Evolutionary conservation across 2,888 invertebrate genomes (phyloP).

Genomic region (Tetragonisca angustula): DNA sequence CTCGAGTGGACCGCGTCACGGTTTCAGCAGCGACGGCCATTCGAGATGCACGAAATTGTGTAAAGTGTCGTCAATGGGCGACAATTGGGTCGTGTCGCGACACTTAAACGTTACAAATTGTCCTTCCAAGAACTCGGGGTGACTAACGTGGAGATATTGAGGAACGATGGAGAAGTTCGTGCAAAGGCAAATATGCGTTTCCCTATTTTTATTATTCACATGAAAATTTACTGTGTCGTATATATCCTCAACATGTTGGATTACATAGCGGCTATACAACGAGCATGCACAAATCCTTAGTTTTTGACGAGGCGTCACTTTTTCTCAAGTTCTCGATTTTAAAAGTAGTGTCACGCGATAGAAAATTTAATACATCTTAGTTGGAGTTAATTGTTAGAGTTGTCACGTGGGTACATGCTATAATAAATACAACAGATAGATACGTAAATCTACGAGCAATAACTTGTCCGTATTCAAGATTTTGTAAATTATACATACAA

Average conservation of each 20-base stretch:
- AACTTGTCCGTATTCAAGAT: not conserved
- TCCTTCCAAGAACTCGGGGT: slow-evolving; percentile 49
- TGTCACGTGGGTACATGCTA: too few species aligned
- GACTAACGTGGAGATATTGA: not conserved
- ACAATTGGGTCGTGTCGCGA: slow-evolving; percentile 62
- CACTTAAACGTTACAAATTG: slow-evolving; percentile 58
- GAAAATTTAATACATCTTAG: too few species aligned
- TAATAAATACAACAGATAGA: too few species aligned
- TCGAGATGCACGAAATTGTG: slow-evolving; percentile 43
- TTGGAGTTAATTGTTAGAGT: too few species aligned
- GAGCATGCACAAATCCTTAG: not conserved
- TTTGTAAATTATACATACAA: not conserved
- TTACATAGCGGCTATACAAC: not conserved
- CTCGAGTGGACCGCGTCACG: not conserved
- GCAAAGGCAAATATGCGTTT: not conserved
- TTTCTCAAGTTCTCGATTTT: not conserved
- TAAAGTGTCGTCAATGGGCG: slow-evolving; percentile 65
- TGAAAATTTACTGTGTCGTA: not conserved
- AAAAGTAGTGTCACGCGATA: too few species aligned
- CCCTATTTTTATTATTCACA: not conserved
- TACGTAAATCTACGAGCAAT: too few species aligned
- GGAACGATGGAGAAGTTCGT: not conserved
- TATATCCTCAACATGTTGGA: not conserved
- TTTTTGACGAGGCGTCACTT: not conserved
- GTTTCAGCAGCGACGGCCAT: slow-evolving; percentile 25